Evolutionary conservation across 2,888 invertebrate genomes (phyloP).

Genomic region (Alloscopus bannaensis): DNA sequence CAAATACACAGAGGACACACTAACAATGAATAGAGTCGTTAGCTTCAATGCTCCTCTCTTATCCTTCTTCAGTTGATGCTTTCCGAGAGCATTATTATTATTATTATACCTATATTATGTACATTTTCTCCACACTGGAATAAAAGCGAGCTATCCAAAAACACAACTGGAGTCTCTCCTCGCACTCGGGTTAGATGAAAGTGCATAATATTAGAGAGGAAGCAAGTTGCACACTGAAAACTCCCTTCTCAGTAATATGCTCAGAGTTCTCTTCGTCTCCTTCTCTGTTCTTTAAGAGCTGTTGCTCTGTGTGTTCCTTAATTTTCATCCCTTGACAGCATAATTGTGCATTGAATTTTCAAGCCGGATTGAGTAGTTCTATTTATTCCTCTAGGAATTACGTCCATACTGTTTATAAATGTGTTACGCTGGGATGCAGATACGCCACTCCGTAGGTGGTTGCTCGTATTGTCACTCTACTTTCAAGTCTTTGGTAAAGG

Average conservation of each 20-base stretch:
- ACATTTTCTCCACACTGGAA: background rate
- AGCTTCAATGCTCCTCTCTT: conserved; percentile 45
- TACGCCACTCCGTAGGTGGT: too few species aligned
- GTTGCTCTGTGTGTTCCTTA: conserved; percentile 34
- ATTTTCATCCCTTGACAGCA: conserved; percentile 42
- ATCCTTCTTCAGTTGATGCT: conserved; percentile 17
- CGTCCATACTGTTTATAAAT: too few species aligned
- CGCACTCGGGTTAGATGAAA: background rate
- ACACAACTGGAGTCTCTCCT: background rate
- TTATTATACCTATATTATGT: background rate
- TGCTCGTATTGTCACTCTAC: too few species aligned
- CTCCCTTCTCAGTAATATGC: conserved; percentile 7
- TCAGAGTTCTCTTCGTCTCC: too few species aligned
- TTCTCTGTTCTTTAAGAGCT: conserved; percentile 16
- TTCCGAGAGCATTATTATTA: conserved; percentile 7
- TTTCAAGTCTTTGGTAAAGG: too few species aligned
- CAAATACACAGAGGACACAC: conserved; percentile 66
- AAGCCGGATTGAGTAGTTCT: conserved; percentile 32
- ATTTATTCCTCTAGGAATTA: conserved; percentile 41
- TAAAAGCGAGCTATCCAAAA: background rate
- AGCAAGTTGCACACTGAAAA: conserved; percentile 14
- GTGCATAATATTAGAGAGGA: background rate
- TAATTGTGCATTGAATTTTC: conserved; percentile 52
- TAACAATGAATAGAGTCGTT: conserved; percentile 64
- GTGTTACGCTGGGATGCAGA: too few species aligned